Base-by-base conservation (phyloP, 2,797 vertebrate genomes). In the Ispidina lecontei region DNA sequence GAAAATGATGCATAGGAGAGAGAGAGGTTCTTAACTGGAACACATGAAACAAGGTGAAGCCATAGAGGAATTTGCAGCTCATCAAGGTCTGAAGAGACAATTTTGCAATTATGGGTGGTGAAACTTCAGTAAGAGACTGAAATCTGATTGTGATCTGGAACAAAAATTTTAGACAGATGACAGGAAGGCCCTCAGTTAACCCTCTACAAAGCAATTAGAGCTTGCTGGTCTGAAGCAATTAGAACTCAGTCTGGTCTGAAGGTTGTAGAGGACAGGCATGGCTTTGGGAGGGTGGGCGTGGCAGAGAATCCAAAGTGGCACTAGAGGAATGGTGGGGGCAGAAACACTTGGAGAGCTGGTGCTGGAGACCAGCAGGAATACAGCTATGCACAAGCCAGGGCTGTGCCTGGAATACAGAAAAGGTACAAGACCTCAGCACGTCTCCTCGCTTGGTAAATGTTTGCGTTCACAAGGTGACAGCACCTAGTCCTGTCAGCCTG, bases 1-100 rank as follows among this genome's bases (percentile, higher is more conserved):
- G 51, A 58, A 52, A 89, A 79, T 2, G 52, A 70, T 64, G 87
- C 64, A 18, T 16, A 1, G 6, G 63, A 84, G 78, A 84, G 59
- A 55, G 51, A 52, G 49, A 68, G 49, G 25, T 80, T 47, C 69
- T 76, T 13, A 54, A 77, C 16, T 1, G 63, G 7, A 64, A 62
- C 10, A 0, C 26, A 6, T 2, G 65, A 78, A 91, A 46, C 62
- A 60, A 92, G 82, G 79, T 93, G 90, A 95, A 85, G 49, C 69
- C 65, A 25, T 29, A 58, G 62, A 59, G 75, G 79, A 82, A 68
- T 87, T 3, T 51, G 76, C 79, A 80, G 85, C 87, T 93, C 69
- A 74, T 92, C 90, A 74, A 62, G 54, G 55, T 43, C 82, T 95
- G 87, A 92, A 93, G 93, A 93, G 85, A 79, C 65, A 72, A 89